Evolutionary conservation across 2,113 vertebrate genomes (phyloP).

Genomic region (Lampris megalopsis): DNA sequence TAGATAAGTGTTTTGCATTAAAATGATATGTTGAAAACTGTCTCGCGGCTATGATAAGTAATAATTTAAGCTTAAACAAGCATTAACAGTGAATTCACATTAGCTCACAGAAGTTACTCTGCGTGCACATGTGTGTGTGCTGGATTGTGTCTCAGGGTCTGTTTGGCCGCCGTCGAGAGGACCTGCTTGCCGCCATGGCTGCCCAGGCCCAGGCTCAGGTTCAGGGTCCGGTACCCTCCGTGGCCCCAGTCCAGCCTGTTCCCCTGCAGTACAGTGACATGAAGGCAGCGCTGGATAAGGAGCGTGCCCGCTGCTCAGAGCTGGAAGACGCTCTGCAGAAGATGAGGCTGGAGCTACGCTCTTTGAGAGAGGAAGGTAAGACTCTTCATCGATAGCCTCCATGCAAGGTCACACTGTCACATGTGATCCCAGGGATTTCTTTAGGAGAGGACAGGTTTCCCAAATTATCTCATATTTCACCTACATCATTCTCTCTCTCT

Average conservation of each 20-base stretch:
- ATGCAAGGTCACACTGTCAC: slow-evolving; percentile 17
- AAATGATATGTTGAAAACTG: neutral
- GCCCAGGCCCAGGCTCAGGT: slow-evolving; percentile 84
- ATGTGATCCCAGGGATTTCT: too few species aligned
- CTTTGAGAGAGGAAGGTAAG: slow-evolving; percentile 94
- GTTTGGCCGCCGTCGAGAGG: slow-evolving; percentile 97
- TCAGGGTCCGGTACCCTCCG: slow-evolving; percentile 82
- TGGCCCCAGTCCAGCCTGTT: slow-evolving; percentile 78
- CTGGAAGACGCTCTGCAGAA: slow-evolving; percentile 97
- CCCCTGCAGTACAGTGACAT: slow-evolving; percentile 98
- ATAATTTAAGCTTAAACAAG: neutral
- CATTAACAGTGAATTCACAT: neutral
- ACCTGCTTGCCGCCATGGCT: slow-evolving; percentile 89
- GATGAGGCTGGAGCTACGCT: slow-evolving; percentile 94
- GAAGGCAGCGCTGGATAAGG: slow-evolving; percentile 96
- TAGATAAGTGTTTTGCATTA: neutral
- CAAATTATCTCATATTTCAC: too few species aligned
- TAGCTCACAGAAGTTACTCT: neutral
- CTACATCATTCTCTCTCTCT: too few species aligned
- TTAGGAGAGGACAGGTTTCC: too few species aligned
- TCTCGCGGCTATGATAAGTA: too few species aligned
- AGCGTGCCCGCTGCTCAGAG: slow-evolving; percentile 93
- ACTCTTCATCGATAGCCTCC: neutral
- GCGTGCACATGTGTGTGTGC: neutral
- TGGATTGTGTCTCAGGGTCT: slow-evolving; percentile 87